A percentile compares a stretch with the other conserved stretches of the same genome.
Evolutionary conservation across 2,797 vertebrate species (phyloP).

Genomic region (Pipistrellus pipistrellus): DNA sequence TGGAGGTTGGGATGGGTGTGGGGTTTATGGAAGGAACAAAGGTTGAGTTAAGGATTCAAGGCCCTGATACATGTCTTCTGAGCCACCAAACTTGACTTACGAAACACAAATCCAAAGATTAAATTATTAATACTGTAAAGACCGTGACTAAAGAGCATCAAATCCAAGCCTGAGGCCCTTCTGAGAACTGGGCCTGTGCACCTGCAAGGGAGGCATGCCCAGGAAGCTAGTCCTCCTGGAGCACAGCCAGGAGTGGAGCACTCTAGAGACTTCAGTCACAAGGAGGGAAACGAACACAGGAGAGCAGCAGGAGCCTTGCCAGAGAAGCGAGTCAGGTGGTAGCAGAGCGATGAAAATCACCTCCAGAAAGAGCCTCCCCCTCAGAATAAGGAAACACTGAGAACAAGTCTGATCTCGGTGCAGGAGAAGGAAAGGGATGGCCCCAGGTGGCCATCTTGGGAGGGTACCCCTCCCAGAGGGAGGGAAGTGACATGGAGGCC

Average conservation of each 20-base stretch:
- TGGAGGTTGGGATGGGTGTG: too few species aligned
- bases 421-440: neutral
- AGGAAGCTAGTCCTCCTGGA: neutral
- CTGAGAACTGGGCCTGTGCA: neutral
- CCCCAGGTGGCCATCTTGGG: neutral
- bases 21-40: too few species aligned
- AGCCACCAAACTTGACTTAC: neutral
- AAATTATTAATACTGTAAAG: slow-evolving; percentile 27
- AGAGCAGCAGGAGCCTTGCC: neutral
- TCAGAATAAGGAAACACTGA: neutral
- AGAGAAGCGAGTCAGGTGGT: neutral
- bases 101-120: slow-evolving; percentile 49
- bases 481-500: neutral
- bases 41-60: neutral
- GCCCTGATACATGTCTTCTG: neutral
- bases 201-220: neutral
- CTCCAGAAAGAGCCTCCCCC: neutral
- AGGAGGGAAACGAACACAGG: neutral
- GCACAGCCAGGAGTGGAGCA: neutral
- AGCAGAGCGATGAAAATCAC: neutral
- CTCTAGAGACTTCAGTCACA: neutral
- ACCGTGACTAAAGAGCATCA: neutral
- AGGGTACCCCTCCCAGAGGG: neutral
- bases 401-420: neutral
- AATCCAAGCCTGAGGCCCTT: neutral